Conservation (phyloP, 2,113 vertebrate species). For the Todiramphus saurophagus region DNA sequence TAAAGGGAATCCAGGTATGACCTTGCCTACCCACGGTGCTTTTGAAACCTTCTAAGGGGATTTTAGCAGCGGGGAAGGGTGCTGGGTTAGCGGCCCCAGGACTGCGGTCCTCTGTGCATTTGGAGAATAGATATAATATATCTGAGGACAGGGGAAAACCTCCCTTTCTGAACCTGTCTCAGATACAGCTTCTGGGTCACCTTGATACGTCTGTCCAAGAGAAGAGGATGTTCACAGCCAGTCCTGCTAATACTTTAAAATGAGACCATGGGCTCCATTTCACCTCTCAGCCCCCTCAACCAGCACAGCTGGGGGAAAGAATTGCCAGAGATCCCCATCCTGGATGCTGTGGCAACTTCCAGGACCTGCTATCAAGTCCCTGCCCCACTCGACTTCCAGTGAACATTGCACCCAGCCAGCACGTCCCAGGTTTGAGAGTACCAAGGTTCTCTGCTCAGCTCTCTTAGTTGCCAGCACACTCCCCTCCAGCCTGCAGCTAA, state of each 20-base stretch:
- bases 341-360: neutral
- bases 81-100: neutral
- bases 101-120: neutral
- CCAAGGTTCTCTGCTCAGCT: too few relatives aligned
- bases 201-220: rapidly evolving
- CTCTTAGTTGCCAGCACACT: neutral
- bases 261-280: neutral
- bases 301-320: neutral
- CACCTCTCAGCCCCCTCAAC: neutral
- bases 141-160: neutral
- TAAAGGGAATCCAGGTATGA: neutral
- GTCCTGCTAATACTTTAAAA: neutral
- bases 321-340: rapidly evolving
- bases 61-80: neutral
- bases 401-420: neutral
- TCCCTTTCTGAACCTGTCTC: neutral
- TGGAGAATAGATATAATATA: rapidly evolving
- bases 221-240: neutral
- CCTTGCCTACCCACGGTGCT: neutral
- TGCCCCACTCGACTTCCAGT: neutral
- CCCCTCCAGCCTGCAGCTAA: neutral
- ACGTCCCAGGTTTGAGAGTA: neutral
- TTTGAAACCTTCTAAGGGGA: neutral
- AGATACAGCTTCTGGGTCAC: neutral
- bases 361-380: neutral